A percentile compares a stretch with the other conserved stretches of the same genome.
Conservation (phyloP, 2,113 vertebrate species). For the Echinops telfairi region DNA sequence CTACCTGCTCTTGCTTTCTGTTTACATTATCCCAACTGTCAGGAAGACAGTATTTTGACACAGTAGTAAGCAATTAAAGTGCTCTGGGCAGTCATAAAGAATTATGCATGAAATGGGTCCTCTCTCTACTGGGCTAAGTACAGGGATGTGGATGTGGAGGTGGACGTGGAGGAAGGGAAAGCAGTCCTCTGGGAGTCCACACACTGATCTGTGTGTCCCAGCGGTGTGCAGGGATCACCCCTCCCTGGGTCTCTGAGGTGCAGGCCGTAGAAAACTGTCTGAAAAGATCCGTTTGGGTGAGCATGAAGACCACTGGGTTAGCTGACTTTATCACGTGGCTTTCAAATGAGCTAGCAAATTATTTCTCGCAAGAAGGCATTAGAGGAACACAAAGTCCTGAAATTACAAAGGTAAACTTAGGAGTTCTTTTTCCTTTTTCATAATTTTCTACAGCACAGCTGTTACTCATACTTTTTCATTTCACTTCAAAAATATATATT, state of each 20-base stretch:
- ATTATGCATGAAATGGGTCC: conserved; percentile 72
- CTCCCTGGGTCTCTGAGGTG: not conserved
- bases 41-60: conserved; percentile 60
- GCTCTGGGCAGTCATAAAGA: conserved; percentile 72
- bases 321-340: not conserved
- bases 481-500: not conserved
- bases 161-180: not conserved
- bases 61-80: conserved; percentile 78
- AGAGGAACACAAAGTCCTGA: conserved; percentile 43
- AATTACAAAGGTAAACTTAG: not conserved
- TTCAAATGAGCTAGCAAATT: not conserved
- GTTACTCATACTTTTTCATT: not conserved
- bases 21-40: conserved; percentile 74
- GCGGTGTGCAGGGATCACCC: not conserved
- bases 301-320: not conserved
- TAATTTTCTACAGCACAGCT: not conserved
- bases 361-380: conserved; percentile 22
- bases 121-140: not conserved
- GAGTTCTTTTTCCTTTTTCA: not conserved
- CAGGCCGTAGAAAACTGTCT: not conserved
- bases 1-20: conserved; percentile 74
- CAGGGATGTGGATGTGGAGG: no score
- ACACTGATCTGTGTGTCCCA: not conserved
- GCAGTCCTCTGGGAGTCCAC: not conserved
- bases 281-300: not conserved